Conservation (phyloP, 2,888 invertebrate genomes). For the Graphium colonna region DNA sequence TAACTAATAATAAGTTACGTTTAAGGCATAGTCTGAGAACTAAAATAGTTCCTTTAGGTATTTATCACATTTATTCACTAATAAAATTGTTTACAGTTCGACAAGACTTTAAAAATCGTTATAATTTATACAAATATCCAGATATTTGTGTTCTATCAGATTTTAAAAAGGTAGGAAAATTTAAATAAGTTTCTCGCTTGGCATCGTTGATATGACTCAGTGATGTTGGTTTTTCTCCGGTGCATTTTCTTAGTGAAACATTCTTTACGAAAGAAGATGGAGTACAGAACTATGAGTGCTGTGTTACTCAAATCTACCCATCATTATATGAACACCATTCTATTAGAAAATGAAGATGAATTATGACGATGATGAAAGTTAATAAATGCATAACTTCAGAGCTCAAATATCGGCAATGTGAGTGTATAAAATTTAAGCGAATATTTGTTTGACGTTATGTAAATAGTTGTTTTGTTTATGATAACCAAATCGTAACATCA, state of each 20-base stretch:
- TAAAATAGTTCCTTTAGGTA: slow-evolving; percentile 42
- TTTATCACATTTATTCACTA: slow-evolving; percentile 25
- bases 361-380: slow-evolving; percentile 16
- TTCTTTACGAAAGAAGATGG: no score
- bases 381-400: neutral
- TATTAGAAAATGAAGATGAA: neutral
- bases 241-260: no score
- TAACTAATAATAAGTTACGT: slow-evolving; percentile 35
- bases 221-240: no score
- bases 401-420: slow-evolving; percentile 26
- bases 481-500: slow-evolving; percentile 57
- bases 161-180: no score
- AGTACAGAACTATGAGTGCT: no score
- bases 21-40: slow-evolving; percentile 36
- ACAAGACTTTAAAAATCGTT: slow-evolving; percentile 9
- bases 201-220: no score
- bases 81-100: slow-evolving; percentile 11
- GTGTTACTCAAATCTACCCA: no score
- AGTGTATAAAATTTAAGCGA: slow-evolving; percentile 20
- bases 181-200: slow-evolving; percentile 8
- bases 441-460: slow-evolving; percentile 42
- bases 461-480: slow-evolving; percentile 61
- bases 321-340: no score
- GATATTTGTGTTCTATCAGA: neutral
- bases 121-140: slow-evolving; percentile 15